Conservation (phyloP, 2,797 vertebrate species). For the Psittacula derbiana region DNA sequence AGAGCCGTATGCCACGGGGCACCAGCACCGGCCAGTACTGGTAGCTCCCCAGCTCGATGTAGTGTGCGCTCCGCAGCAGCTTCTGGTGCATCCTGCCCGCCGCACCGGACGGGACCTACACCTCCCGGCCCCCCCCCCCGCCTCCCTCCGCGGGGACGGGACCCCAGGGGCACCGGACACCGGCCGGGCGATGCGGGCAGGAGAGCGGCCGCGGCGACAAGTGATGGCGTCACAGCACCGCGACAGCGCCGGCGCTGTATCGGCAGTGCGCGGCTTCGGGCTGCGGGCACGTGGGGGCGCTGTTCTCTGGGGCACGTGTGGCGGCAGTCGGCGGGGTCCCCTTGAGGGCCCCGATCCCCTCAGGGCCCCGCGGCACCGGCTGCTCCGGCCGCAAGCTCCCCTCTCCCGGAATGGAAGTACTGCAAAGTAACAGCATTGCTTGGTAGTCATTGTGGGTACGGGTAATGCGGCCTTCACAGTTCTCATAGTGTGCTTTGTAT, state of each 20-base stretch:
- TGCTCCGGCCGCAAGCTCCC: too few relatives aligned
- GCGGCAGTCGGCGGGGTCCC: too few relatives aligned
- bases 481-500: neutral
- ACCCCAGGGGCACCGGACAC: neutral
- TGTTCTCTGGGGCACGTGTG: neutral
- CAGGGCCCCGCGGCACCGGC: too few relatives aligned
- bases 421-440: neutral
- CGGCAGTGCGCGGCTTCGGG: too few relatives aligned
- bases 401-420: too few relatives aligned
- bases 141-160: too few relatives aligned
- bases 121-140: too few relatives aligned
- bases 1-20: constrained; percentile 90
- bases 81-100: constrained; percentile 86
- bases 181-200: too few relatives aligned
- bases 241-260: too few relatives aligned
- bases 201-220: neutral
- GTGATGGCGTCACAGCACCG: neutral
- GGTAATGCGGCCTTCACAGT: neutral
- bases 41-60: constrained; percentile 92
- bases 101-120: neutral
- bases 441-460: neutral
- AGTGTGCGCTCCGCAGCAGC: constrained; percentile 86
- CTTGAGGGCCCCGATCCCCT: too few relatives aligned
- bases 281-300: too few relatives aligned
- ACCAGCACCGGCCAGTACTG: constrained; percentile 97